Evolutionary conservation across 2,113 vertebrate species (phyloP), one percentile per base, ranked within the genome.

Genomic region (Ivindomyrus marchei): DNA sequence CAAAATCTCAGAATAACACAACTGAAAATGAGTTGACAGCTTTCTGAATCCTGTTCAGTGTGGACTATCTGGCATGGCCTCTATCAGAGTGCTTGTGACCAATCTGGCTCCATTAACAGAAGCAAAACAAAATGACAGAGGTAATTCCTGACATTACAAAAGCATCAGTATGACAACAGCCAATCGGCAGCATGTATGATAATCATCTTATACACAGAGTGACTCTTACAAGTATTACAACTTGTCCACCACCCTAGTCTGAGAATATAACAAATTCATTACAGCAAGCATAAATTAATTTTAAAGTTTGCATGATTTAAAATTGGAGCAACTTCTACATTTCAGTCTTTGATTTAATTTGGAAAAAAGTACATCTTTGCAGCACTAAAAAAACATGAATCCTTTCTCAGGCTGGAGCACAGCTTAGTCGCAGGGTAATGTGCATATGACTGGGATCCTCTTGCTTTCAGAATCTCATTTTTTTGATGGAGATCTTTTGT

Each of bases 401-500:
- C n/a, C 62, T 70, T 70, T 11, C 31, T 80, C 19, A 50, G 24
- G 39, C 58, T 36, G 31, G 4, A 77, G 46, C 46, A 46, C 45
- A 77, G 49, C 36, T 77, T 36, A 77, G 62, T 21, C 10, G 7
- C n/a, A 24, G 50, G 21, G 9, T 89, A 50, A 77, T 39, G 27
- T 77, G 74, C 74, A 80, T 36, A 36, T 42, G 36, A 80, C 74
- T 42, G 74, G 13, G 31, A 39, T 39, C 74, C 74, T 42, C 74
- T 36, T 80, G 89, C 52, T 46, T 52, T 96, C 89, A 96, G 92
- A 95, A 96, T 86, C 1, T 91, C 47, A 90, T 94, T 90, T 96
- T 96, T 93, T 94, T 95, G 90, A 99, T 94, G 90, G 95, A 94
- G 87, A 99, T 95, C 84, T 91, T 95, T 90, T 98, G 97, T 88